phyloP scores from a whole-genome alignment of 2,888 invertebrate species.

The Noctua fimbriata region DNA sequence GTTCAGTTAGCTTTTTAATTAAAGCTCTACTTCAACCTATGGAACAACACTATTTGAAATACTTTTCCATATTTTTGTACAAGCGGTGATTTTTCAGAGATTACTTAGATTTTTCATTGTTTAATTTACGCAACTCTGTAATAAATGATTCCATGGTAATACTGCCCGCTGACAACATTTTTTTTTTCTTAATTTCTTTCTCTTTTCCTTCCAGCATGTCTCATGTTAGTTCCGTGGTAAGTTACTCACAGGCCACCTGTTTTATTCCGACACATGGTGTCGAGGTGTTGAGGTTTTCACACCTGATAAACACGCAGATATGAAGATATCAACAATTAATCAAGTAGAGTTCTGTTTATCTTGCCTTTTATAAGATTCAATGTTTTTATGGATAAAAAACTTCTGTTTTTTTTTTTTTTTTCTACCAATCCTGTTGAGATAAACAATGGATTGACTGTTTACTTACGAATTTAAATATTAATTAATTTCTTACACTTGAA shows the following conservation, averaged over 20 bases:
- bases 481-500: background rate
- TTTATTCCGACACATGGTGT: slow-evolving; percentile 31
- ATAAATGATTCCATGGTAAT: background rate
- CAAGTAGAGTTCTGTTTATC: slow-evolving; percentile 1
- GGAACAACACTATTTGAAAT: background rate
- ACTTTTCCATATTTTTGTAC: background rate
- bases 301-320: slow-evolving; percentile 40
- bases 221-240: slow-evolving; percentile 20
- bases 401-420: background rate
- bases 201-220: slow-evolving; percentile 37
- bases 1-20: background rate
- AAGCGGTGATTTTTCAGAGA: background rate
- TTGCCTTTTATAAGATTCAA: background rate
- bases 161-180: background rate
- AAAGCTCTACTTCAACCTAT: background rate
- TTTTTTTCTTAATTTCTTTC: background rate
- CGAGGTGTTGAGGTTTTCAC: slow-evolving; percentile 32
- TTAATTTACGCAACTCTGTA: background rate
- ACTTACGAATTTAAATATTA: background rate
- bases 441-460: background rate
- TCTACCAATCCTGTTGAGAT: background rate
- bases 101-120: background rate
- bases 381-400: background rate
- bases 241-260: slow-evolving; percentile 53
- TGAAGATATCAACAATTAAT: slow-evolving; percentile 31